Evolutionary conservation across 2,888 invertebrate genomes (phyloP).

Genomic region (Caenorhabditis doughertyi): DNA sequence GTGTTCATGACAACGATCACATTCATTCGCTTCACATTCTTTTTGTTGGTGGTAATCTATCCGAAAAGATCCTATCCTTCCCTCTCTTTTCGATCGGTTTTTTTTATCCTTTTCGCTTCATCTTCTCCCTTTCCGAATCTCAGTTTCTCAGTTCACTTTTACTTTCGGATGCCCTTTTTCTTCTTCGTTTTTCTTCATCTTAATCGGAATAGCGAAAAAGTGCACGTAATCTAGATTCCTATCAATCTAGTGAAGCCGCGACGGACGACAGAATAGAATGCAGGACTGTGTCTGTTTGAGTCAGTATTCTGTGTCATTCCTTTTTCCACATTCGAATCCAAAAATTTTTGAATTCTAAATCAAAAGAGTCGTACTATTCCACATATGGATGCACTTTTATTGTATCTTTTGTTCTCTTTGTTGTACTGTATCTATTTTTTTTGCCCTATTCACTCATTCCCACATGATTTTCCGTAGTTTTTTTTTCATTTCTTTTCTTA

Average conservation of each 20-base stretch:
- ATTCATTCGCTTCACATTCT: slow-evolving; percentile 9
- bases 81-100: slow-evolving; percentile 7
- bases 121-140: slow-evolving; percentile 12
- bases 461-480: slow-evolving; percentile 7
- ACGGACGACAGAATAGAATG: not conserved
- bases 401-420: not conserved
- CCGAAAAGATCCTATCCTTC: slow-evolving; percentile 7
- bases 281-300: not conserved
- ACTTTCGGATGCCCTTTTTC: slow-evolving; percentile 32
- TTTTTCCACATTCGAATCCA: not conserved
- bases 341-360: not conserved
- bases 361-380: not conserved
- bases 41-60: slow-evolving; percentile 26
- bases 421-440: not conserved
- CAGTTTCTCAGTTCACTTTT: slow-evolving; percentile 40
- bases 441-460: not conserved
- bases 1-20: slow-evolving; percentile 18
- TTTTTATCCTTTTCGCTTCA: no score
- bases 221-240: slow-evolving; percentile 52
- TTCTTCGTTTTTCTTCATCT: slow-evolving; percentile 9
- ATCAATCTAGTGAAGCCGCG: slow-evolving; percentile 23
- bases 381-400: no score
- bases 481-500: not conserved
- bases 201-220: slow-evolving; percentile 26
- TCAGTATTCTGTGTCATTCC: slow-evolving; percentile 1